Evolutionary conservation across 2,113 vertebrate genomes (phyloP).

Genomic region (Cyphomyrus plagiostoma): DNA sequence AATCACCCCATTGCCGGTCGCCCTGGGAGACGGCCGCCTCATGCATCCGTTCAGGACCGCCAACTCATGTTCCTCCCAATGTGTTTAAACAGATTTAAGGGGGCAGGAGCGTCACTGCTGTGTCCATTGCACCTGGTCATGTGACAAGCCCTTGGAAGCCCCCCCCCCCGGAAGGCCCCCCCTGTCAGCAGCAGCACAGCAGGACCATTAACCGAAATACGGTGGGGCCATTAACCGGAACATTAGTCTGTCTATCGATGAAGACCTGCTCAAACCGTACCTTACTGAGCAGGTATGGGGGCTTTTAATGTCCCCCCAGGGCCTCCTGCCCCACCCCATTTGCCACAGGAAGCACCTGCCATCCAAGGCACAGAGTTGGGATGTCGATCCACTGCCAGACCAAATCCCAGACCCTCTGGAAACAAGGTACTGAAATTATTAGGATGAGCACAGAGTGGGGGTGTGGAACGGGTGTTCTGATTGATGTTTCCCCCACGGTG

Average conservation of each 20-base stretch:
- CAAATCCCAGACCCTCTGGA: background rate
- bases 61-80: background rate
- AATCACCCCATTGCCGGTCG: background rate
- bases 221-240: background rate
- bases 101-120: background rate
- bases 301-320: background rate
- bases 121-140: background rate
- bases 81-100: background rate
- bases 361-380: background rate
- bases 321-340: background rate
- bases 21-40: background rate
- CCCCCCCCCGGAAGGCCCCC: background rate
- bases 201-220: background rate
- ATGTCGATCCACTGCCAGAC: background rate
- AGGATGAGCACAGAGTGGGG: background rate
- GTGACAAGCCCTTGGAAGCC: background rate
- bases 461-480: background rate
- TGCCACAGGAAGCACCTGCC: background rate
- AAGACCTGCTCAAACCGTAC: background rate
- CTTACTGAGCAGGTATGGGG: background rate
- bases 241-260: background rate
- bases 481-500: conserved; percentile 32
- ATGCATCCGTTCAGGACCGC: background rate
- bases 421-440: background rate
- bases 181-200: background rate